phyloP scores from a whole-genome alignment of 1,140 invertebrate genomes.

The Drosophila ogumai region DNA sequence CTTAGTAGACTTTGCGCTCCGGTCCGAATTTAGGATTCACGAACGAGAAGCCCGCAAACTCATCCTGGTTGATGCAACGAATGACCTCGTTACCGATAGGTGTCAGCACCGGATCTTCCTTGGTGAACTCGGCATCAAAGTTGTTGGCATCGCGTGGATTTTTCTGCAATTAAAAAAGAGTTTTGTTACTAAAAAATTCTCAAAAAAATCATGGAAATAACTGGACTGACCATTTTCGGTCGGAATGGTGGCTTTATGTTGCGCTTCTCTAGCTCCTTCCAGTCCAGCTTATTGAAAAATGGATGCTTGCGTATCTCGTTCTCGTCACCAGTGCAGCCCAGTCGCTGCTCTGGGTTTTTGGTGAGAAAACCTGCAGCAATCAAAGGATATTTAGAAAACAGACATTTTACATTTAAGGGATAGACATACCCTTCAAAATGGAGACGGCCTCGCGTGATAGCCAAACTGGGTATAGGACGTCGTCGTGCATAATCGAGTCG shows the following conservation, averaged over 20 bases:
- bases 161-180: slow-evolving; percentile 89
- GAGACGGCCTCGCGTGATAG: slow-evolving; percentile 97
- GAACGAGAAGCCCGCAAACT: slow-evolving; percentile 99
- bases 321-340: slow-evolving; percentile 94
- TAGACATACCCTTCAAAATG: slow-evolving; percentile 93
- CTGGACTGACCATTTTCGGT: slow-evolving; percentile 96
- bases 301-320: slow-evolving; percentile 95
- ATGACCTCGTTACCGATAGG: slow-evolving; percentile 96
- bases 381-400: neutral
- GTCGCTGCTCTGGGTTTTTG: slow-evolving; percentile 96
- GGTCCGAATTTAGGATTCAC: slow-evolving; percentile 97
- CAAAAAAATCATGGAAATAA: too few relatives aligned
- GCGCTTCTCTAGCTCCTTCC: slow-evolving; percentile 95
- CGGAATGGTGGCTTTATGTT: slow-evolving; percentile 98
- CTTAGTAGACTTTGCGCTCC: slow-evolving; percentile 85
- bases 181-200: neutral
- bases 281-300: slow-evolving; percentile 98
- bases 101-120: slow-evolving; percentile 98
- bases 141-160: slow-evolving; percentile 98
- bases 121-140: slow-evolving; percentile 99
- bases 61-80: slow-evolving; percentile 96
- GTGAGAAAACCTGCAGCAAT: slow-evolving; percentile 94
- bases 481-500: slow-evolving; percentile 98
- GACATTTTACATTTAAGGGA: too few relatives aligned
- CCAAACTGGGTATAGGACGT: slow-evolving; percentile 99